Conservation (phyloP, 23 tunicate species). For the Halocynthia aurantium region DNA sequence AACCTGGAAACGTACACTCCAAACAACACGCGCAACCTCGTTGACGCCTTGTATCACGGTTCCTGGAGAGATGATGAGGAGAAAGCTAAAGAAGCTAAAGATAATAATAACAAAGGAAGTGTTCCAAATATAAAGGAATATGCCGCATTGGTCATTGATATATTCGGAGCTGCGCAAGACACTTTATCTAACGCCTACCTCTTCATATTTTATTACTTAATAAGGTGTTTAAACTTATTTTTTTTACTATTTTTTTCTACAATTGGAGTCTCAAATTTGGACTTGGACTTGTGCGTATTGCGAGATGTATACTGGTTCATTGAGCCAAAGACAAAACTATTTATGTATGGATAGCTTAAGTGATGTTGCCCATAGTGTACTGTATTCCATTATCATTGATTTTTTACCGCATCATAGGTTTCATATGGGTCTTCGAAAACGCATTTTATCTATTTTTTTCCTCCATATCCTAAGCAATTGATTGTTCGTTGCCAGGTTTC, state of each 20-base stretch:
- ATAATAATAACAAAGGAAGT: too few species aligned
- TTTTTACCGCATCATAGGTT: conserved; percentile 15
- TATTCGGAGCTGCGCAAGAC: conserved; percentile 12
- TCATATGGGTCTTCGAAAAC: conserved; percentile 24
- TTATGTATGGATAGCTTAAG: too few species aligned
- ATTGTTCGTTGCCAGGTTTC: conserved; percentile 1
- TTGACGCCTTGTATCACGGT: too few species aligned
- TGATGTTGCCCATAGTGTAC: background rate
- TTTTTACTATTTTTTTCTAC: background rate
- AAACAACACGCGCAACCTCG: too few species aligned
- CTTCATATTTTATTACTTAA: background rate
- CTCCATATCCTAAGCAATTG: background rate
- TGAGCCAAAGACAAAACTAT: too few species aligned
- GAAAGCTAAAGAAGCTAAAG: too few species aligned
- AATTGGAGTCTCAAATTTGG: too few species aligned
- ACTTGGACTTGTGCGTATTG: too few species aligned
- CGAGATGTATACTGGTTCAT: too few species aligned
- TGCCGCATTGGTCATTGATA: background rate
- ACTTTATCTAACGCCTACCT: background rate
- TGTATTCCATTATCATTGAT: background rate
- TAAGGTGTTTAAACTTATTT: background rate
- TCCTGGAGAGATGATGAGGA: too few species aligned
- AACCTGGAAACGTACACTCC: too few species aligned
- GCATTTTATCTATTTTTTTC: background rate
- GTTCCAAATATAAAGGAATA: background rate